Conservation (phyloP, 2,797 vertebrate genomes). For the Vultur gryphus region DNA sequence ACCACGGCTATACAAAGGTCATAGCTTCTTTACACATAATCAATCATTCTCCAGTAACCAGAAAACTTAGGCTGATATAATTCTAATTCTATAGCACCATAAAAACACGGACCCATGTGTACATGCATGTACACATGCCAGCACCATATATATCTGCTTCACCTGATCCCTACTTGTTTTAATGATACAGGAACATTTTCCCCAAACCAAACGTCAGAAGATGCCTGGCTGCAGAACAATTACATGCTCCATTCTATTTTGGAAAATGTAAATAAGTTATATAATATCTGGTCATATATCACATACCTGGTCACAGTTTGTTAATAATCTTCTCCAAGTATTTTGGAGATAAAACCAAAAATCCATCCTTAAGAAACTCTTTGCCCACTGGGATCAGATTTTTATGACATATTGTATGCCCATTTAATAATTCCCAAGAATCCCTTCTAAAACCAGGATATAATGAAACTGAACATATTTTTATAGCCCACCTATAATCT, state of each 20-base stretch:
- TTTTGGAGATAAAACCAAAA: neutral
- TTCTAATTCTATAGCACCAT: neutral
- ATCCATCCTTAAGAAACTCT: neutral
- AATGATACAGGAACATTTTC: neutral
- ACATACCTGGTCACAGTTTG: neutral
- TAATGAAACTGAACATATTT: neutral
- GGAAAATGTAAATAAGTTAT: neutral
- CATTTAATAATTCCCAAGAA: neutral
- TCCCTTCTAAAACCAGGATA: neutral
- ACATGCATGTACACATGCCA: neutral
- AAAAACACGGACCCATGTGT: neutral
- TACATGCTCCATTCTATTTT: neutral
- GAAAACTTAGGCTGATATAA: neutral
- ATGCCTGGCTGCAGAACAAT: neutral
- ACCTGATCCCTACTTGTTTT: neutral
- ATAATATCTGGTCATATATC: neutral
- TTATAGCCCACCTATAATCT: neutral
- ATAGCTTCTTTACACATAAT: neutral
- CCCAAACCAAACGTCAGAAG: neutral
- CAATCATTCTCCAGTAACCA: neutral
- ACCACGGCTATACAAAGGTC: neutral
- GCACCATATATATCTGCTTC: neutral
- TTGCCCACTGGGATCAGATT: neutral
- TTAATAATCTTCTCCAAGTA: neutral
- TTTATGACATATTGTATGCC: neutral